These are phyloP conservation scores for Parochlus steinenii DNA, from an alignment of 2,888 invertebrate species.

Conservation along the genomic window DNA sequence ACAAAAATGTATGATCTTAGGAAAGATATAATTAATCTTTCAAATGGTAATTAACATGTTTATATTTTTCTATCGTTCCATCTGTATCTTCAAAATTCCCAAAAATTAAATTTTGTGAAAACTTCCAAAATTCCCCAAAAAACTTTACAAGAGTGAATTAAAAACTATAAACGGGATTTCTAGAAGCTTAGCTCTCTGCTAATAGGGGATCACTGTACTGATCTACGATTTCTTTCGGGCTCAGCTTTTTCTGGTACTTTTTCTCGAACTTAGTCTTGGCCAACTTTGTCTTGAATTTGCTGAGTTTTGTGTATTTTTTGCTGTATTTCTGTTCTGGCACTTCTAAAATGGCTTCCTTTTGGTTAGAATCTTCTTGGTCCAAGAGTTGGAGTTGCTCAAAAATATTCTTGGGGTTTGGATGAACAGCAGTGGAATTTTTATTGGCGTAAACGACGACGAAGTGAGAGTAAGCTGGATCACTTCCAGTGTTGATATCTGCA, in stretches of 20 bases:
- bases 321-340: slow-evolving; percentile 10
- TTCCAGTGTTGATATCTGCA: slow-evolving; percentile 73
- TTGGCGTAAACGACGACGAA: slow-evolving; percentile 71
- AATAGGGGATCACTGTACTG: slow-evolving; percentile 24
- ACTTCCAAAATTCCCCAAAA: too few relatives aligned
- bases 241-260: slow-evolving; percentile 32
- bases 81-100: too few relatives aligned
- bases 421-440: slow-evolving; percentile 50
- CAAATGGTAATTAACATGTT: too few relatives aligned
- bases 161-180: too few relatives aligned
- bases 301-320: slow-evolving; percentile 33
- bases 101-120: too few relatives aligned
- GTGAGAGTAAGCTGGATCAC: slow-evolving; percentile 66
- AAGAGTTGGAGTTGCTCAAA: slow-evolving; percentile 61
- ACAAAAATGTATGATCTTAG: too few relatives aligned
- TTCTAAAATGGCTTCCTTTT: background rate
- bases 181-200: slow-evolving; percentile 28
- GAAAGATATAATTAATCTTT: too few relatives aligned
- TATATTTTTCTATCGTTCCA: too few relatives aligned
- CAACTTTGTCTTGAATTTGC: slow-evolving; percentile 47
- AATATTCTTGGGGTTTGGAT: slow-evolving; percentile 57
- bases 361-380: slow-evolving; percentile 36
- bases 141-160: too few relatives aligned
- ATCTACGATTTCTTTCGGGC: slow-evolving; percentile 23
- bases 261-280: slow-evolving; percentile 35